These are phyloP conservation scores for Chydorus sphaericus DNA, from an alignment of 2,888 invertebrate species.

Conservation along the genomic window DNA sequence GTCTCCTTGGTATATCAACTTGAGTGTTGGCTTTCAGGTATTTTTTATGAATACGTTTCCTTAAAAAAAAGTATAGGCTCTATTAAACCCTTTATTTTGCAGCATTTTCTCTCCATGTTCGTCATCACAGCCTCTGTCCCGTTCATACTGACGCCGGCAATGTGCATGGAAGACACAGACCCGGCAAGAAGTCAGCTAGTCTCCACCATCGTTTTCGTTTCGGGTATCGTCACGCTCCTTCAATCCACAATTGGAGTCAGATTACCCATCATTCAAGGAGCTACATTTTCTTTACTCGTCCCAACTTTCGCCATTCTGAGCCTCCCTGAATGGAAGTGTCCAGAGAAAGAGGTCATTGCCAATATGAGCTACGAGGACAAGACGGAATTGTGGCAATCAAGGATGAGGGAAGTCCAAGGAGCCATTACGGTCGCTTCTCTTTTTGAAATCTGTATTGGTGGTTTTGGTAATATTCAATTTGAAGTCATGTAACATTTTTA, in stretches of 20 bases:
- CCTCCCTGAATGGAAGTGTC: slow-evolving; percentile 56
- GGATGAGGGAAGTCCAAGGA: slow-evolving; percentile 68
- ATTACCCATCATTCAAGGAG: slow-evolving; percentile 36
- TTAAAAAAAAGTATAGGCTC: neutral
- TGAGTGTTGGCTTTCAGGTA: slow-evolving; percentile 68
- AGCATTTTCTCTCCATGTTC: slow-evolving; percentile 73
- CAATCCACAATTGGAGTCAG: slow-evolving; percentile 56
- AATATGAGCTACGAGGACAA: slow-evolving; percentile 41
- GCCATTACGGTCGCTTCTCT: slow-evolving; percentile 64
- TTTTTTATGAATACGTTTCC: too few relatives aligned
- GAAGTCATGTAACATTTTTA: too few relatives aligned
- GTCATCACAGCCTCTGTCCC: slow-evolving; percentile 71
- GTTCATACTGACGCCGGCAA: slow-evolving; percentile 60
- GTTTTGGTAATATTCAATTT: too few relatives aligned
- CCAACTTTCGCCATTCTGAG: slow-evolving; percentile 60
- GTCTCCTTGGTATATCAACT: slow-evolving; percentile 70
- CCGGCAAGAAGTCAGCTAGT: slow-evolving; percentile 59
- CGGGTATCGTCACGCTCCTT: slow-evolving; percentile 57
- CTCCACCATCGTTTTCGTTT: slow-evolving; percentile 68
- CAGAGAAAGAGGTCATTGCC: slow-evolving; percentile 30
- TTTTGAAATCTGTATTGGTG: slow-evolving; percentile 57
- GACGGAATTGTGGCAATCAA: slow-evolving; percentile 49
- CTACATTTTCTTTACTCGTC: slow-evolving; percentile 63
- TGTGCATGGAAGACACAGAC: slow-evolving; percentile 61
- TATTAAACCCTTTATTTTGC: slow-evolving; percentile 19